Base-by-base conservation (phyloP, 2,797 vertebrate genomes). In the Notoglanidium macrostoma region DNA sequence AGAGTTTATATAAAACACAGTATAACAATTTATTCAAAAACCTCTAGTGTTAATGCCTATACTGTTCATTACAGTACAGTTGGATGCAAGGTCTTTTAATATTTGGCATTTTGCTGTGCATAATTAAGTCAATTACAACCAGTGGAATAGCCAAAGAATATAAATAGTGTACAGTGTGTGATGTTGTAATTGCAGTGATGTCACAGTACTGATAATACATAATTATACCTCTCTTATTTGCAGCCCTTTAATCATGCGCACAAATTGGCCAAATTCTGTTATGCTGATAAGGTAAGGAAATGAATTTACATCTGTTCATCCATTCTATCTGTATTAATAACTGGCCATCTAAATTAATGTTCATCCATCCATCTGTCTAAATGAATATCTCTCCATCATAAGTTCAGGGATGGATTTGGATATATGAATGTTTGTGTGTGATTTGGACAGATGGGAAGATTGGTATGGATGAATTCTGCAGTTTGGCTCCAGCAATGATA, bases 181-280 rank as follows among this genome's bases (percentile, higher is more conserved):
- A 26, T 74, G 73, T 55, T 78, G 19, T 35, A 21, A 29, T 14
- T 29, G 26, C 12, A 40, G 54, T 72, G 40, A 67, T 88, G 76
- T 81, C 77, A 85, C 9, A 19, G 26, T 76, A 19, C 10, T 88
- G 84, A 74, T 88, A 78, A 78, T 32, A 21, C 17, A 21, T 46
- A 57, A 5, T 65, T 51, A 2, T 40, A 35, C 44, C 3, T 86
- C 54, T 80, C 23, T 55, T 86, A 26, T 86, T 88, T 73, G 51
- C 86, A 99, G 98, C 98, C 98, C 0, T 99, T 97, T 88, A 96
- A 98, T 80, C 98, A 98, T 55, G 95, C 96, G 0, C 98, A 98
- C 90, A 97, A 96, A 89, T 96, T 99, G 90, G 97, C 98, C 85
- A 99, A 97, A 94, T 99, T 97, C 94, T 99, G 98, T 91, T 99